Conservation (phyloP, 2,797 vertebrate species). For the Astyanax mexicanus region DNA sequence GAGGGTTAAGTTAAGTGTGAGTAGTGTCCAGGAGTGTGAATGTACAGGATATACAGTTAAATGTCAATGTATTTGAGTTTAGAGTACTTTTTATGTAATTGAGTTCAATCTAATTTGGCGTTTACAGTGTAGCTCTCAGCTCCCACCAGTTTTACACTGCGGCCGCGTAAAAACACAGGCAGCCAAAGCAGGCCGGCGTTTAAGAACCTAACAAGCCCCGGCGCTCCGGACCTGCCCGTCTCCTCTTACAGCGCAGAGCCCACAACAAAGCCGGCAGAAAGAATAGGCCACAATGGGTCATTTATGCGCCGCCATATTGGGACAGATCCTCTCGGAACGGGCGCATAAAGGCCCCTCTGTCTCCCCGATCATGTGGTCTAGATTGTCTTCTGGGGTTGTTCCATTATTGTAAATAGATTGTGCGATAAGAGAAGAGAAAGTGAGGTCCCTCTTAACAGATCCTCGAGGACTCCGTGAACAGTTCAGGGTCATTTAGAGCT, state of each 20-base stretch:
- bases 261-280: constrained; percentile 64
- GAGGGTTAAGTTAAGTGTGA: too few relatives aligned
- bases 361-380: constrained; percentile 64
- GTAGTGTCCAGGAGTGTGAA: too few relatives aligned
- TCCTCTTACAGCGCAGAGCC: constrained; percentile 64
- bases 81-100: too few relatives aligned
- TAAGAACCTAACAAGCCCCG: constrained; percentile 64
- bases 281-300: constrained; percentile 70
- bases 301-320: constrained; percentile 69
- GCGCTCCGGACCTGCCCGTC: constrained; percentile 65
- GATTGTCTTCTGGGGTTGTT: constrained; percentile 60
- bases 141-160: constrained; percentile 62
- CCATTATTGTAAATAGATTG: constrained; percentile 64
- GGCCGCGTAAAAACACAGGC: constrained; percentile 67
- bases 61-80: too few relatives aligned
- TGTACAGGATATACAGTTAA: too few relatives aligned
- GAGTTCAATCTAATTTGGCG: too few relatives aligned
- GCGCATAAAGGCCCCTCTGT: constrained; percentile 66
- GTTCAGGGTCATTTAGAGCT: constrained; percentile 72
- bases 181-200: constrained; percentile 64
- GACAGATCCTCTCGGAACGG: constrained; percentile 46
- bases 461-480: constrained; percentile 65
- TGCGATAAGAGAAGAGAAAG: constrained; percentile 67
- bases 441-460: constrained; percentile 66
- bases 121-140: constrained; percentile 55